Base-by-base conservation (phyloP, 2,888 invertebrate species). In the Serripes groenlandicus region DNA sequence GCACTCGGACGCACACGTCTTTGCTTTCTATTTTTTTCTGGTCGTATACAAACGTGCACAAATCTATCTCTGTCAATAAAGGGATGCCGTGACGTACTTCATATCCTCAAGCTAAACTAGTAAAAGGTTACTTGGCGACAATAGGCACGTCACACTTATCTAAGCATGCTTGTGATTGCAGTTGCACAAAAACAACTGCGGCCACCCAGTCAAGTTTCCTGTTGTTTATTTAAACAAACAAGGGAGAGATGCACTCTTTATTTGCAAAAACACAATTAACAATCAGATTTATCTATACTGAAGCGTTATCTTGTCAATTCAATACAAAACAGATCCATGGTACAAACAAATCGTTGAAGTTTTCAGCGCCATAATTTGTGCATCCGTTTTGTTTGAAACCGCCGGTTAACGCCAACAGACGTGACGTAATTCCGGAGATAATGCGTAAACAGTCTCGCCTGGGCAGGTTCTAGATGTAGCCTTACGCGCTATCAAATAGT, bases 381-480 rank as follows among this genome's bases (percentile, higher is more conserved):
- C 56, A n/a, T 26, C 56, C 56, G 56, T 26, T 56, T 56, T 56
- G 56, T 56, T 56, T 56, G 56, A 56, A 56, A 56, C 5, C 23
- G 23, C 56, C 56, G 56, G 56, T 56, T 4, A n/a, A 11, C 56
- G 23, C n/a, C 23, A 1, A 26, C 21, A 26, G 23, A 56, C 56
- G 23, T 56, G 56, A 56, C 56, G 56, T 56, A 56, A 11, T 11
- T n/a, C 56, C n/a, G 23, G n/a, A 26, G 56, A 23, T 56, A 56
- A 23, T 56, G 56, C 56, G 56, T 56, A 56, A 56, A 56, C 56
- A 56, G n/a, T n/a, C 56, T 11, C 4, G 56, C 11, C 56, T 11
- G 23, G 11, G 21, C 23, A 9, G 3, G n/a, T 56, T 56, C 2
- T 2, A 11, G 23, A 4, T 56, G 56, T 56, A 56, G 21, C 56